Conservation (phyloP, 2,888 invertebrate genomes). For the Prenolepis imparis region DNA sequence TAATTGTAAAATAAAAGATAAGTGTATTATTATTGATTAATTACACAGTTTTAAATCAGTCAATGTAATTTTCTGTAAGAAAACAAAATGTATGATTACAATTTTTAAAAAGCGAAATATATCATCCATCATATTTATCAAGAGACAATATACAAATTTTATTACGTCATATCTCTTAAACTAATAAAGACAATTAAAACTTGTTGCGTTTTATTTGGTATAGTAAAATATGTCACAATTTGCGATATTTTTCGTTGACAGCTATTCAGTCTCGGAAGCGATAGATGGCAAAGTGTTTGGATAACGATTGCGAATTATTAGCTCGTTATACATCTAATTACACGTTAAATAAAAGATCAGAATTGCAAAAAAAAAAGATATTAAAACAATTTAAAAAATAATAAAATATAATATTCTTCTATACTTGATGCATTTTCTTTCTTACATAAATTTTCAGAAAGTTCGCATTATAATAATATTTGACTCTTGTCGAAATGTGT, state of each 20-base stretch:
- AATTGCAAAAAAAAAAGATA: background rate
- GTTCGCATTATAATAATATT: background rate
- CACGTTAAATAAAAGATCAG: background rate
- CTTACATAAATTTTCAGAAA: background rate
- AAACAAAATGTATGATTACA: background rate
- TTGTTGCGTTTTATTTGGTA: background rate
- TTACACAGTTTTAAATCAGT: background rate
- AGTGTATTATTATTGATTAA: background rate
- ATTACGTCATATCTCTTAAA: background rate
- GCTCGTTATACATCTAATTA: background rate
- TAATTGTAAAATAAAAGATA: background rate
- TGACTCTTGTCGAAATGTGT: background rate
- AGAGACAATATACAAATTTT: background rate
- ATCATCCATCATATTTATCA: background rate
- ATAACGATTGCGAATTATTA: background rate
- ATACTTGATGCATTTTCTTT: background rate
- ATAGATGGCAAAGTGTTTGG: background rate
- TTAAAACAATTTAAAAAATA: background rate
- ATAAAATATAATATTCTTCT: background rate
- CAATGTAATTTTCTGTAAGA: background rate
- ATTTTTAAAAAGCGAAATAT: background rate
- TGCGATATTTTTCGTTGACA: background rate
- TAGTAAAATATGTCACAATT: background rate
- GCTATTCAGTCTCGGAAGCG: background rate
- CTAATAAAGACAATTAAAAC: background rate